Evolutionary conservation across 2,888 invertebrate genomes (phyloP).

Genomic region (Fissipunctia ypsillon): DNA sequence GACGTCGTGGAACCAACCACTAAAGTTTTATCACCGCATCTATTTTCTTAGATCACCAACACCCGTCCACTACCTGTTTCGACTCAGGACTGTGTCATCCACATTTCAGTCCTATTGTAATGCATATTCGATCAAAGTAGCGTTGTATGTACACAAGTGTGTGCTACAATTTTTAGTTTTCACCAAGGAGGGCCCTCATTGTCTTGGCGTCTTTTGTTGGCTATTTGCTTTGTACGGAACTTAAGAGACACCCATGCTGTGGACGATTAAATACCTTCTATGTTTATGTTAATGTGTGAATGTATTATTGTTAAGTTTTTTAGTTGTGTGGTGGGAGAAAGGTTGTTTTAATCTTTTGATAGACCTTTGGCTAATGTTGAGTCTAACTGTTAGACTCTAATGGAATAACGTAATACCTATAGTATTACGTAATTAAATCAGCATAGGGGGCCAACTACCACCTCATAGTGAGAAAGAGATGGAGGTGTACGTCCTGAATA

Average conservation of each 20-base stretch:
- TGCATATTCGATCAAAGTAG: constrained; percentile 89
- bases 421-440: too few relatives aligned
- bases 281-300: constrained; percentile 62
- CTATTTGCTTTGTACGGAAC: constrained; percentile 68
- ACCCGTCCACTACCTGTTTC: constrained; percentile 77
- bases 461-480: too few relatives aligned
- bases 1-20: not conserved
- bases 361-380: not conserved
- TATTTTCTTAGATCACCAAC: constrained; percentile 45
- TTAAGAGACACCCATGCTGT: constrained; percentile 48
- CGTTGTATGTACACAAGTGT: constrained; percentile 88
- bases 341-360: not conserved
- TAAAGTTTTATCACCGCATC: constrained; percentile 8
- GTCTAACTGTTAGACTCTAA: not conserved
- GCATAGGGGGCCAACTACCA: too few relatives aligned
- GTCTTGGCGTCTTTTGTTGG: constrained; percentile 73
- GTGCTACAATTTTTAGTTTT: constrained; percentile 81
- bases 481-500: too few relatives aligned
- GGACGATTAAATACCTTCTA: constrained; percentile 60
- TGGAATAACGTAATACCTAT: not conserved
- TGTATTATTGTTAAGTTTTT: constrained; percentile 28
- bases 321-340: not conserved
- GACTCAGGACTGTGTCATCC: constrained; percentile 84
- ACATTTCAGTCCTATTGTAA: constrained; percentile 85
- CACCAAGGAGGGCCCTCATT: constrained; percentile 75